Base-by-base conservation (phyloP, 1,140 invertebrate species). In the Saccostrea cuccullata region DNA sequence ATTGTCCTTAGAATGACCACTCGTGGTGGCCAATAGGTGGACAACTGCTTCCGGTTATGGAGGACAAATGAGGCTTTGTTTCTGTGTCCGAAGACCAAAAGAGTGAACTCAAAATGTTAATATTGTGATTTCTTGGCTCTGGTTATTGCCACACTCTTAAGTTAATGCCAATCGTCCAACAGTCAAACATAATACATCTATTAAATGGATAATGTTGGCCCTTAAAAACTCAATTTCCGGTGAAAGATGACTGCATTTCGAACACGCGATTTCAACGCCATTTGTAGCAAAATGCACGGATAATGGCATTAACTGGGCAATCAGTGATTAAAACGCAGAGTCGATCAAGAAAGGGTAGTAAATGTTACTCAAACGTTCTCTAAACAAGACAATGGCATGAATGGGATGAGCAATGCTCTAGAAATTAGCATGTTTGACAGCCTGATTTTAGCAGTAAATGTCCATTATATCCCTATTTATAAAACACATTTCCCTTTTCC, bases 351-450 rank as follows among this genome's bases (percentile, higher is more conserved):
- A 30, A 30, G 70, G 26, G 70, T 77, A 30, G 70, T 77, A 77
- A 77, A 77, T 36, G 70, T 77, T 77, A 77, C 70, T 17, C 26
- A 77, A 26, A 77, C 15, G 26, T 36, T 15, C 26, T 36, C 70
- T 30, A 77, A 77, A 26, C 23, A 77, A 36, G 70, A 77, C 70
- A 77, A 77, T 77, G 26, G 4, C 30, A 77, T 77, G 70, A 77
- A 77, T 77, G 26, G 4, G 70, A 77, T 77, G 70, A 77, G 70
- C 70, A 77, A 77, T 67, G 20, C 60, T 77, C 30, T 77, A 26
- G 26, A 30, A 77, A 77, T 77, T 77, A 77, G 70, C 70, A 77
- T 77, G 70, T 77, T 77, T 77, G 70, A 77, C 30, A 73, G 67
- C 12, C 67, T 26, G 67, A 15, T 73, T 73, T 30, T 0, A 73